Percentiles rank a stretch among this genome's conserved stretches.
phyloP scores from a whole-genome alignment of 2,113 vertebrate species.

The Bubo blakistoni region DNA sequence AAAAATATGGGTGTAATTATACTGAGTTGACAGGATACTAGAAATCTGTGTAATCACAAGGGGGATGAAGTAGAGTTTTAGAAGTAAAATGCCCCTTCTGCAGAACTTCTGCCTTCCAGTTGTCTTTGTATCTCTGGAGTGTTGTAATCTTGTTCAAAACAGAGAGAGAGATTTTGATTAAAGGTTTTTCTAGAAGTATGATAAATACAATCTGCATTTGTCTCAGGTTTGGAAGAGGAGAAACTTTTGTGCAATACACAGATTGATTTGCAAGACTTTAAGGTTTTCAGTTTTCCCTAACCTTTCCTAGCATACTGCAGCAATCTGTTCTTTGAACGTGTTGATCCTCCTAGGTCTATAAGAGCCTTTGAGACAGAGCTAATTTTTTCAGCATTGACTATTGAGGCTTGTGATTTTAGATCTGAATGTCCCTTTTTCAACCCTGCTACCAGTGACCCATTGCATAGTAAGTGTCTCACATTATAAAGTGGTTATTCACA shows the following conservation, averaged over 20 bases:
- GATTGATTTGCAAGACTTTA: background rate
- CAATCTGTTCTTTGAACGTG: background rate
- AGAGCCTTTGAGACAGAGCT: constrained; percentile 28
- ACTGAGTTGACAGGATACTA: background rate
- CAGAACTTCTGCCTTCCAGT: background rate
- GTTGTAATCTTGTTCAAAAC: background rate
- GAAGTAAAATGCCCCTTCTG: background rate
- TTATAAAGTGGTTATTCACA: constrained; percentile 62
- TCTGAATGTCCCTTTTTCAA: constrained; percentile 54
- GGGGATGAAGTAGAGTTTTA: background rate
- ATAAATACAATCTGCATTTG: background rate
- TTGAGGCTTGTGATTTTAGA: constrained; percentile 21
- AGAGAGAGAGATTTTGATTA: background rate
- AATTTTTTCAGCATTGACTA: background rate
- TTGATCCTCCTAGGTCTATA: background rate
- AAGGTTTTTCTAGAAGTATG: background rate
- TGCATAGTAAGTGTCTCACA: constrained; percentile 11
- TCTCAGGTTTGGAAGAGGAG: background rate
- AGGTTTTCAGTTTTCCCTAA: background rate
- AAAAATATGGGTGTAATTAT: background rate
- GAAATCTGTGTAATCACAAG: background rate
- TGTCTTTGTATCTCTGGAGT: background rate
- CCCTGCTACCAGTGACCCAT: constrained; percentile 47
- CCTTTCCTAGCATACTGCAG: background rate
- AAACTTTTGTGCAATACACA: background rate